Evolutionary conservation across 37 sponge, comb jelly and placozoan genomes (phyloP), one percentile per base, ranked within the genome.

Genomic region (Ephydatia muelleri): DNA sequence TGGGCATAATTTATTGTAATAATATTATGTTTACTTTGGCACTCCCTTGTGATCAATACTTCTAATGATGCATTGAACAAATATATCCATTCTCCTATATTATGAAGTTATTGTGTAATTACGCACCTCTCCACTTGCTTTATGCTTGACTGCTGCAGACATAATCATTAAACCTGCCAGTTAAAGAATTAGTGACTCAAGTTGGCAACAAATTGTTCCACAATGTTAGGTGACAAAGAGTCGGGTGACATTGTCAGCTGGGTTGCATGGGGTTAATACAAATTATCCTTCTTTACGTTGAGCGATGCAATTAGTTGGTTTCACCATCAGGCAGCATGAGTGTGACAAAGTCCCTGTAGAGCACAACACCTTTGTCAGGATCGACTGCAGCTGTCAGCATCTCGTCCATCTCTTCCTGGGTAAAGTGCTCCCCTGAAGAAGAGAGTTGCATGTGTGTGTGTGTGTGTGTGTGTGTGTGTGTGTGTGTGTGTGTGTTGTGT

Each of bases 361-460:
- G 77, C 12, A 93, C 49, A 28, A 87, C 68, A 32, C 68, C 79
- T 65, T 88, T 87, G 13, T 87, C 88, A n/a, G 81, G 90, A 57
- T 93, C 94, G 21, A 97, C 87, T 22, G 98, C 93, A 28, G 95
- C 98, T 76, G 85, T 77, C 73, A 93, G 43, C 86, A 95, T 91
- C 75, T 97, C 98, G 9, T 95, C 98, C 78, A 97, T 88, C 70
- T 96, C 97, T 38, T 95, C 97, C 5, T 47, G 72, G 21, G 78
- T 64, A 57, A 91, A 91, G 21, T 78, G 67, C 84, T 91, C 87
- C 34, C 88, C 70, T 81, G 70, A 69, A 69, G 16, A 16, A 30
- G 0, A 38, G 57, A n/a, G 35, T 73, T 76, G 76, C 23, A 39
- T 76, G 76, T 35, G 76, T 25, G 75, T 73, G 35, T 73, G 75